Percentiles rank a stretch among this genome's conserved stretches.
Conservation (phyloP, 2,888 invertebrate species). For the Chydorus sphaericus region DNA sequence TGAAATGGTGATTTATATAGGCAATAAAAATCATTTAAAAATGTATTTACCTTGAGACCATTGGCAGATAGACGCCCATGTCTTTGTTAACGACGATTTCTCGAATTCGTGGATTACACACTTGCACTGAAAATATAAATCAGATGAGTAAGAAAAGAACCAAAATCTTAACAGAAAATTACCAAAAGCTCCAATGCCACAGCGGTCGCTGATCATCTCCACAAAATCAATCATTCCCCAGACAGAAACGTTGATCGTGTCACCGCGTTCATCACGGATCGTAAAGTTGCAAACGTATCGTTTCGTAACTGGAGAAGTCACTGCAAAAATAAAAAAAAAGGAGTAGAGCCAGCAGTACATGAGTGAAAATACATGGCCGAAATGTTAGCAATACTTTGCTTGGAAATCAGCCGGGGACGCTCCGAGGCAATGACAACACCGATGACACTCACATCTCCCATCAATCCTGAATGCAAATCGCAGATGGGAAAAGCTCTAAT, state of each 20-base stretch:
- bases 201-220: not conserved
- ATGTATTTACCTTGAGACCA: not conserved
- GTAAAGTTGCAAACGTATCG: not conserved
- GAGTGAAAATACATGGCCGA: no score
- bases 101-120: not conserved
- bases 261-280: not conserved
- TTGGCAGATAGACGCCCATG: not conserved
- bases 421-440: no score
- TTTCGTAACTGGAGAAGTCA: not conserved
- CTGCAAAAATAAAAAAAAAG: no score
- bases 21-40: not conserved
- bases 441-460: no score
- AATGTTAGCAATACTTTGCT: no score
- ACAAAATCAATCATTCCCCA: not conserved
- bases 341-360: no score
- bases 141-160: no score
- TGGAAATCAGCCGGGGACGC: no score
- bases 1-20: not conserved
- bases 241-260: not conserved
- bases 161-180: no score
- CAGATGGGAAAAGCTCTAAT: no score
- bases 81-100: not conserved
- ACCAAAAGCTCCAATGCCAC: not conserved
- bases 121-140: not conserved
- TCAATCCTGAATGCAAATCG: no score